phyloP scores from a whole-genome alignment of 2,113 vertebrate species.

The Apteryx owenii region DNA sequence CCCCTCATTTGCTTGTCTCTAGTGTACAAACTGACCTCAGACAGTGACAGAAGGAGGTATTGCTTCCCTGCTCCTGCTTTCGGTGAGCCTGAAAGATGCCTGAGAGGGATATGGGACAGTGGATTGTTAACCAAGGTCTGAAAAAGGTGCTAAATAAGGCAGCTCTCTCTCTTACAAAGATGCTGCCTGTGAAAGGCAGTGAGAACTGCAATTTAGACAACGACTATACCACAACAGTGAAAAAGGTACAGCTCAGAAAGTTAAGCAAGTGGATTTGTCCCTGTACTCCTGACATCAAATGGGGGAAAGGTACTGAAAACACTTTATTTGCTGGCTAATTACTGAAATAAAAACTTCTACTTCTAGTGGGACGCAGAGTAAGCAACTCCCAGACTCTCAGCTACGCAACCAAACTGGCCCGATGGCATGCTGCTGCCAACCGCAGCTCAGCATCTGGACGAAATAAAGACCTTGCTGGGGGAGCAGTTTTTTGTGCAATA shows the following conservation, averaged over 20 bases:
- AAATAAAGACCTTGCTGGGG: conserved; percentile 69
- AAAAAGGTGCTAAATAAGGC: background rate
- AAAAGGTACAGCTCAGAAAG: background rate
- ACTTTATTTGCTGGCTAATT: background rate
- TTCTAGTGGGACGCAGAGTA: conserved; percentile 27
- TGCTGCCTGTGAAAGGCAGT: background rate
- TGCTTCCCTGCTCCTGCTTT: background rate
- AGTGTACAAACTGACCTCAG: background rate
- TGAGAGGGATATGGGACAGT: background rate
- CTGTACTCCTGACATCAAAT: background rate
- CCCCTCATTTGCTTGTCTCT: background rate
- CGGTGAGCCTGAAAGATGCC: background rate
- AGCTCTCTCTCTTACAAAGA: background rate
- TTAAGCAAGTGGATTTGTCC: background rate
- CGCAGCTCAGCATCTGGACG: conserved; percentile 71
- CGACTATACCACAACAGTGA: background rate
- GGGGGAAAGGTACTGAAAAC: background rate
- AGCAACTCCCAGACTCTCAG: conserved; percentile 36
- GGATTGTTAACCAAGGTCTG: background rate
- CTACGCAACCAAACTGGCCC: conserved; percentile 53
- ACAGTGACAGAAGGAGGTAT: background rate
- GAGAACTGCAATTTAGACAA: background rate
- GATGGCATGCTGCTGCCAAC: conserved; percentile 79
- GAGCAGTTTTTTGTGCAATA: conserved; percentile 71
- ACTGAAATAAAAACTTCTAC: conserved; percentile 5